These are phyloP conservation scores for Regulus satrapa DNA, from an alignment of 2,113 vertebrate genomes.

Conservation along the genomic window DNA sequence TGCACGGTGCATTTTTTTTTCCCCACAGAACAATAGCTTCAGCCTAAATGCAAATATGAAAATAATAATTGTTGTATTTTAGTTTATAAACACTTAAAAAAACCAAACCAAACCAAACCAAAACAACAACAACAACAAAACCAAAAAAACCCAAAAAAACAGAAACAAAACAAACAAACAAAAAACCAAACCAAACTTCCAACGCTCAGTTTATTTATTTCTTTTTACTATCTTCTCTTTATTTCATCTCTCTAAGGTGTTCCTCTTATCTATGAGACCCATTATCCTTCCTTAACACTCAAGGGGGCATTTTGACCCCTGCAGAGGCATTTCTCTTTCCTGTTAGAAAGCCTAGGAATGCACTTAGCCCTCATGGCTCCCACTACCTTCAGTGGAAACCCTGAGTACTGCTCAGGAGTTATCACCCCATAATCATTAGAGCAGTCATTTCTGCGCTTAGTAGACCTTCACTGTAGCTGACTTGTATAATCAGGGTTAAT, in stretches of 20 bases:
- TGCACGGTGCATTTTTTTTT: neutral
- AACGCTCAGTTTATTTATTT: neutral
- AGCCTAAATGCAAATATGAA: neutral
- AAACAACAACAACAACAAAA: too few species aligned
- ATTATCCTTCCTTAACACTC: neutral
- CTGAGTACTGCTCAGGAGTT: neutral
- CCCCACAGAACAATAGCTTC: neutral
- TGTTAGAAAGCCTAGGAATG: neutral
- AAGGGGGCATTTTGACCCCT: neutral
- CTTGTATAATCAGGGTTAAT: slow-evolving; percentile 57
- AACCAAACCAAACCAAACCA: too few species aligned
- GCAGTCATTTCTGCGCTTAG: slow-evolving; percentile 43
- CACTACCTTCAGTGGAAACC: neutral
- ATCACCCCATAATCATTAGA: slow-evolving; percentile 23
- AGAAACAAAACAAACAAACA: too few species aligned
- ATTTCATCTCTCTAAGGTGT: too few species aligned
- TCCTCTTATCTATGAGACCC: neutral
- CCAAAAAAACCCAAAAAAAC: too few species aligned
- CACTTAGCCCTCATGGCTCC: neutral
- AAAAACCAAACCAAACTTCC: too few species aligned
- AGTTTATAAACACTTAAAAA: neutral
- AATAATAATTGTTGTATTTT: neutral
- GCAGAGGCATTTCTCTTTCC: neutral
- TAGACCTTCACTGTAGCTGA: slow-evolving; percentile 35
- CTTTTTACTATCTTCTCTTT: too few species aligned